A percentile compares a stretch with the other conserved stretches of the same genome.
Conservation (phyloP, 2,888 invertebrate species). For the Formica aserva region DNA sequence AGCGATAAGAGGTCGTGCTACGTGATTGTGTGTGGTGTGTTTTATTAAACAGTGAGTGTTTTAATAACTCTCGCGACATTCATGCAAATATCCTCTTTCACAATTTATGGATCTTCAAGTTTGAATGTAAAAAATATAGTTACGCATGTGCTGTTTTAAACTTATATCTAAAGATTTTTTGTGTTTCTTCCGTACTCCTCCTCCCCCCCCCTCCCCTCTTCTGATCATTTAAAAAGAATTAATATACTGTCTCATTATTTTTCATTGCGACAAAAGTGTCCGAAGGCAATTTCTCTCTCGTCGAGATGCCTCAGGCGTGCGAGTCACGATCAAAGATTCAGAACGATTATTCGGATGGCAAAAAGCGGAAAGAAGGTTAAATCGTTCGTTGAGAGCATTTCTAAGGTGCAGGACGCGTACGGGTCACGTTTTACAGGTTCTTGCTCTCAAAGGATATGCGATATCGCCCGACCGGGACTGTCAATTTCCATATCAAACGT, state of each 20-base stretch:
- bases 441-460: conserved; percentile 65
- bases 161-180: background rate
- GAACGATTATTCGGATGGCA: conserved; percentile 36
- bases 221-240: background rate
- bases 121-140: background rate
- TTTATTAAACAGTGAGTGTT: too few species aligned
- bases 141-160: background rate
- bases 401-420: conserved; percentile 45
- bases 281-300: background rate
- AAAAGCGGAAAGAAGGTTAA: conserved; percentile 30
- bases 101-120: background rate
- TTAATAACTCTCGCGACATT: conserved; percentile 7
- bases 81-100: background rate
- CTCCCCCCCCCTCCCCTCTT: background rate
- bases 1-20: background rate
- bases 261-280: background rate
- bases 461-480: conserved; percentile 56
- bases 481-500: conserved; percentile 71
- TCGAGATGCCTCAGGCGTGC: background rate
- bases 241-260: background rate
- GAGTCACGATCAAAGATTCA: conserved; percentile 51
- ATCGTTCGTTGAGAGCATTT: conserved; percentile 32
- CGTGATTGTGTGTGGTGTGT: too few species aligned
- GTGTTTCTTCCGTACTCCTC: background rate
- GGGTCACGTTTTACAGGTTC: conserved; percentile 63